These are phyloP conservation scores for Hyalella azteca DNA, from an alignment of 2,888 invertebrate genomes.

Conservation along the genomic window DNA sequence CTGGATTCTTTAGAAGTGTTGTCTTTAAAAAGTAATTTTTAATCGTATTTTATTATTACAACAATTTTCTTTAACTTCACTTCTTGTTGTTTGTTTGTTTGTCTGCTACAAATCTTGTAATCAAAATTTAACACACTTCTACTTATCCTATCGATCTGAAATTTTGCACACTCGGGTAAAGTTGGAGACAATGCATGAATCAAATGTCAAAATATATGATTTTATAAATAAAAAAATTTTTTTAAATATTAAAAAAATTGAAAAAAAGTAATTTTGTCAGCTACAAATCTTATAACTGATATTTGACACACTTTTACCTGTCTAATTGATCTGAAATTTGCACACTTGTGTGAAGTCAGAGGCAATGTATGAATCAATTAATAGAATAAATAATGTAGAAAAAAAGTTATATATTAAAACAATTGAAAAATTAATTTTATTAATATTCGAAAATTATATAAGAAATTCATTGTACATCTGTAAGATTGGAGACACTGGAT, in stretches of 20 bases:
- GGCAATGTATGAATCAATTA: not conserved
- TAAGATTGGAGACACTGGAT: too few species aligned
- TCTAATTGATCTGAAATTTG: too few species aligned
- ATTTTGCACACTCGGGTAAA: not conserved
- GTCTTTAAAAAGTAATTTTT: not conserved
- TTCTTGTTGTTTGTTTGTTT: too few species aligned
- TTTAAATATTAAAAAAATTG: not conserved
- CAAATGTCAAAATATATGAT: not conserved
- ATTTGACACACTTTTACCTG: too few species aligned
- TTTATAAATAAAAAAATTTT: not conserved
- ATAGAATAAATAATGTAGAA: not conserved
- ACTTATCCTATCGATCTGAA: too few species aligned
- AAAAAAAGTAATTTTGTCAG: not conserved
- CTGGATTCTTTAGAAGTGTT: not conserved
- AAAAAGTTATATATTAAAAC: not conserved
- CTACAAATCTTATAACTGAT: not conserved
- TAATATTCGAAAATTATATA: not conserved
- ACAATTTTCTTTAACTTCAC: not conserved
- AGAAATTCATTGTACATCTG: not conserved
- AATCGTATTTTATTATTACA: not conserved
- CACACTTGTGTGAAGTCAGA: too few species aligned
- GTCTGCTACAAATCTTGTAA: not conserved
- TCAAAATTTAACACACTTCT: too few species aligned
- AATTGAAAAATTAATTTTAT: not conserved
- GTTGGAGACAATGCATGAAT: not conserved